A percentile compares a stretch with the other conserved stretches of the same genome.
These are phyloP conservation scores for Hypercompe scribonia DNA, from an alignment of 2,888 invertebrate species.

Conservation along the genomic window DNA sequence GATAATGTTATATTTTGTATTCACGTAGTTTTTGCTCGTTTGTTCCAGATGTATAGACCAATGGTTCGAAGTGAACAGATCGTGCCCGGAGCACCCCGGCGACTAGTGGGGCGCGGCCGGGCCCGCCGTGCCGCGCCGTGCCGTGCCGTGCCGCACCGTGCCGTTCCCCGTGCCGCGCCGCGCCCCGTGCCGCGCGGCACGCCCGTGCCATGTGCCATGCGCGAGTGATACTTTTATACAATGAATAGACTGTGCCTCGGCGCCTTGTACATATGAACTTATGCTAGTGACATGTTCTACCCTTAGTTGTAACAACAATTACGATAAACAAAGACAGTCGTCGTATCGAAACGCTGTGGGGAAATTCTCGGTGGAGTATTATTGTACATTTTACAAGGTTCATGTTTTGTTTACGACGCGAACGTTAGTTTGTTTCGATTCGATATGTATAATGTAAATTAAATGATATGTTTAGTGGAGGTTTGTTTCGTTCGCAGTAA, in stretches of 20 bases:
- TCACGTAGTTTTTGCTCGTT: slow-evolving; percentile 36
- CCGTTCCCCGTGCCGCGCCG: slow-evolving; percentile 82
- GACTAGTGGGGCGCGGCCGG: slow-evolving; percentile 91
- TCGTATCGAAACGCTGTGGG: slow-evolving; percentile 67
- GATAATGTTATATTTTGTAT: neutral
- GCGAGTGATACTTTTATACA: slow-evolving; percentile 82
- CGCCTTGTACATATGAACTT: slow-evolving; percentile 81
- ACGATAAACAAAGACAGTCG: slow-evolving; percentile 79
- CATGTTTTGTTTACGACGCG: slow-evolving; percentile 69
- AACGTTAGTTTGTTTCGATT: slow-evolving; percentile 66
- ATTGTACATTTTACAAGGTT: slow-evolving; percentile 76
- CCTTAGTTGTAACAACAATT: slow-evolving; percentile 73
- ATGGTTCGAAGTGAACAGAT: slow-evolving; percentile 99
- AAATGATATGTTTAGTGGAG: slow-evolving; percentile 58
- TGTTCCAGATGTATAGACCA: slow-evolving; percentile 98
- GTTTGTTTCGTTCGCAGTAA: slow-evolving; percentile 47
- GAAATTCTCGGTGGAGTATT: slow-evolving; percentile 77
- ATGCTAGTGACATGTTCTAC: slow-evolving; percentile 85
- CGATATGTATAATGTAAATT: slow-evolving; percentile 68
- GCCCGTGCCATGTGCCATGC: slow-evolving; percentile 64
- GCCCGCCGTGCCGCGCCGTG: slow-evolving; percentile 84
- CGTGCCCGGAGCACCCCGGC: slow-evolving; percentile 99
- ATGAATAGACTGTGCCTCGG: slow-evolving; percentile 76
- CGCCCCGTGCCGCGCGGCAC: slow-evolving; percentile 15
- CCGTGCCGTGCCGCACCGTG: slow-evolving; percentile 92